Percentiles rank a stretch among this genome's conserved stretches.
Evolutionary conservation across 2,888 invertebrate species (phyloP).

Genomic region (Netelia inedita): DNA sequence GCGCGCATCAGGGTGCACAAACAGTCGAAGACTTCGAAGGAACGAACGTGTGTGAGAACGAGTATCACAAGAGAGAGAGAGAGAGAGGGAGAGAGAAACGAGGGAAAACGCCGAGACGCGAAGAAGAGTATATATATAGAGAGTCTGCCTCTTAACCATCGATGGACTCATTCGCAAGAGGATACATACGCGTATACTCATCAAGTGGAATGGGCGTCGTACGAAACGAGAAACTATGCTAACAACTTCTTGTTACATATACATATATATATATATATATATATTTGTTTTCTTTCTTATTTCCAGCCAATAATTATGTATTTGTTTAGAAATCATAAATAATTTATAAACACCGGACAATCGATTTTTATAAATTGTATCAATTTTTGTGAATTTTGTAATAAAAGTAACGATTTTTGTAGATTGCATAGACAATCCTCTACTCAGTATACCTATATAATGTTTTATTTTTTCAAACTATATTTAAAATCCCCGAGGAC

Average conservation of each 20-base stretch:
- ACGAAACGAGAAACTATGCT: too few relatives aligned
- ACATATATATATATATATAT: too few relatives aligned
- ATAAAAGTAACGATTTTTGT: too few relatives aligned
- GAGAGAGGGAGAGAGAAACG: constrained; percentile 21
- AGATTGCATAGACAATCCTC: too few relatives aligned
- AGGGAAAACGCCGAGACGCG: constrained; percentile 17
- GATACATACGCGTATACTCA: neutral
- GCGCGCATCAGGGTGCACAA: constrained; percentile 25
- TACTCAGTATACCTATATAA: too few relatives aligned
- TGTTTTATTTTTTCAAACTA: too few relatives aligned
- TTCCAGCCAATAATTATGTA: too few relatives aligned
- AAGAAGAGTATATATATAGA: constrained; percentile 20
- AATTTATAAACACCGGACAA: too few relatives aligned
- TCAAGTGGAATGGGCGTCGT: neutral
- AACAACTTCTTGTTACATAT: too few relatives aligned
- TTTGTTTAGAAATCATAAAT: too few relatives aligned
- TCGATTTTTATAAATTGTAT: too few relatives aligned
- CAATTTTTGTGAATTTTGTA: neutral
- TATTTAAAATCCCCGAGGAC: constrained; percentile 2
- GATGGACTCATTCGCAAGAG: neutral
- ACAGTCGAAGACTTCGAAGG: constrained; percentile 39
- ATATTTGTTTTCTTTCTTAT: too few relatives aligned
- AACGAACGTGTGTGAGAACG: constrained; percentile 23
- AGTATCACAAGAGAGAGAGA: constrained; percentile 21
- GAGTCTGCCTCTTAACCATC: neutral